A percentile compares a stretch with the other conserved stretches of the same genome.
phyloP scores from a whole-genome alignment of 23 tunicate species.

The Aplidium turbinatum region DNA sequence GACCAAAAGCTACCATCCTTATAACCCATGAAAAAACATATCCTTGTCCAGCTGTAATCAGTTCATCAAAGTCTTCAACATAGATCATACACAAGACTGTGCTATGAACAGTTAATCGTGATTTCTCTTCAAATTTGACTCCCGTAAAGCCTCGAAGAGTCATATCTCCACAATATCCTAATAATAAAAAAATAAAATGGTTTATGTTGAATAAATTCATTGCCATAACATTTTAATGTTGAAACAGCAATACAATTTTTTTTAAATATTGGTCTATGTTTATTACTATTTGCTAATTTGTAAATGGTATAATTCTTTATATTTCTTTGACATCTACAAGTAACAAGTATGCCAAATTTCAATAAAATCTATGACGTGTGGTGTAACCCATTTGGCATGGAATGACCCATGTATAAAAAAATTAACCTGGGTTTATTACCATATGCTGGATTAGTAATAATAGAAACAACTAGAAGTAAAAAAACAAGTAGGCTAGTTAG shows the following conservation, averaged over 20 bases:
- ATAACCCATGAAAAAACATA: conserved; percentile 57
- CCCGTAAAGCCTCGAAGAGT: conserved; percentile 68
- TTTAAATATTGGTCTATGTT: background rate
- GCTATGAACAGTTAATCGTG: conserved; percentile 30
- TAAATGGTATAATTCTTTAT: too few relatives aligned
- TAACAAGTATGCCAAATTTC: too few relatives aligned
- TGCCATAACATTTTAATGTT: background rate
- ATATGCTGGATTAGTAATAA: too few relatives aligned
- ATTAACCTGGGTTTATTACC: too few relatives aligned
- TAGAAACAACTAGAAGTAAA: too few relatives aligned
- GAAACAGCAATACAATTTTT: background rate
- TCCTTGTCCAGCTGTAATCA: conserved; percentile 70
- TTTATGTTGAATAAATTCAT: background rate
- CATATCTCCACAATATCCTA: conserved; percentile 78
- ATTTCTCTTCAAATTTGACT: conserved; percentile 52
- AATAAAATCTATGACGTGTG: too few relatives aligned
- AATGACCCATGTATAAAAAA: too few relatives aligned
- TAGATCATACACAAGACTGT: conserved; percentile 55
- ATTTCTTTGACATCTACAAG: too few relatives aligned
- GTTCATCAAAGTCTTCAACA: conserved; percentile 68
- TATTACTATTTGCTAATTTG: too few relatives aligned
- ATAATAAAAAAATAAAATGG: too few relatives aligned
- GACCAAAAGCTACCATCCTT: conserved; percentile 46
- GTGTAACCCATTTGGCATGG: too few relatives aligned
- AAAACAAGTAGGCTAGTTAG: too few relatives aligned